phyloP scores from a whole-genome alignment of 2,888 invertebrate genomes.

The Nudaria mundana region DNA sequence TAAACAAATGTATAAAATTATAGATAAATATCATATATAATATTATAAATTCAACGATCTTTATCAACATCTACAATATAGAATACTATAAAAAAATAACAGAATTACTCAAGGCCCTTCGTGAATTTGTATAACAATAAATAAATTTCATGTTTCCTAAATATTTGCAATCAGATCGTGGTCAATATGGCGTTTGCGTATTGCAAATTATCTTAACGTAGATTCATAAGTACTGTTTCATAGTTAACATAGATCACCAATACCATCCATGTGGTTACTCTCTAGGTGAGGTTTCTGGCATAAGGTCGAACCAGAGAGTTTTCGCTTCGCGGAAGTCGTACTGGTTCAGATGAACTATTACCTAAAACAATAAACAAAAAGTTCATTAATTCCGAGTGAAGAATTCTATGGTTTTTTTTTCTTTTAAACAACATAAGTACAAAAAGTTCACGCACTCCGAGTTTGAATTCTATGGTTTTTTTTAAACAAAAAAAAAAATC shows the following conservation, averaged over 20 bases:
- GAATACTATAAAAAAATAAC: constrained; percentile 12
- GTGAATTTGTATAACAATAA: not conserved
- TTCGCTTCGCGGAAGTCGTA: constrained; percentile 85
- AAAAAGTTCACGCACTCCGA: no score
- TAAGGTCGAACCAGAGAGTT: constrained; percentile 88
- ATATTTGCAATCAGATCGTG: constrained; percentile 12
- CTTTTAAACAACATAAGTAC: no score
- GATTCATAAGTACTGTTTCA: constrained; percentile 43
- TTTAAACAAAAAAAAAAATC: not conserved
- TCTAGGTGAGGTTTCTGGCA: constrained; percentile 76
- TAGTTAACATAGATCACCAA: constrained; percentile 11
- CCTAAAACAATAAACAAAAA: constrained; percentile 59
- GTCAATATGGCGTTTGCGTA: constrained; percentile 20
- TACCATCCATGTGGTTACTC: constrained; percentile 41
- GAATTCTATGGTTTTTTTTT: not conserved
- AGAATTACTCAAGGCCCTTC: constrained; percentile 11
- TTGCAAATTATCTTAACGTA: constrained; percentile 29
- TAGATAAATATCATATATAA: constrained; percentile 19
- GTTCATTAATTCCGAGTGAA: not conserved
- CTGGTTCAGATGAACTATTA: constrained; percentile 83
- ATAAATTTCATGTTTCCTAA: not conserved
- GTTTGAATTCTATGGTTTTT: no score
- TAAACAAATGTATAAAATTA: constrained; percentile 32
- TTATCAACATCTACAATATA: constrained; percentile 4
- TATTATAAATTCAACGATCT: constrained; percentile 16